Base-by-base conservation (phyloP, 1,140 invertebrate genomes). In the Drosophila cardini region DNA sequence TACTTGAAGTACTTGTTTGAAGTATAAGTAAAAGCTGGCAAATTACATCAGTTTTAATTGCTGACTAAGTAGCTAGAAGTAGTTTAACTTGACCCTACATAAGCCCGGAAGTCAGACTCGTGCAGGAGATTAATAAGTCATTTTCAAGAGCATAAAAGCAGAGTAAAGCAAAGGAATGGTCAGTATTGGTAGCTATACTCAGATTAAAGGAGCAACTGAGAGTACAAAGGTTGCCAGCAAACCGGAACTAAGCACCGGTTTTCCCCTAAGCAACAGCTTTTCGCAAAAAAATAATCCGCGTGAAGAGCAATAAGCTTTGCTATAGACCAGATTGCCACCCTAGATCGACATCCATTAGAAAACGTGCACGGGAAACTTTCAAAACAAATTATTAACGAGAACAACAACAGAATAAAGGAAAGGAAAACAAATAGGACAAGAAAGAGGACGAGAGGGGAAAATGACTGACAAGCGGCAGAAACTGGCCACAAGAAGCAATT, bases 331-430 rank as follows among this genome's bases (percentile, higher is more conserved):
- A 6, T 15, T 48, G 60, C 21, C 60, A 21, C 9, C 34, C 34
- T 52, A 62, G 46, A 52, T 52, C n/a, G 11, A 34, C 48, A 64
- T 73, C 80, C 73, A 71, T 65, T 16, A 8, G 30, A 34, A 15
- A 21, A 38, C 62, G 36, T 64, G 36, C 65, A 60, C 56, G 75
- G 75, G 76, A 85, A 86, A 86, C 78, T 86, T 85, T 69, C 76
- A 83, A 86, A 71, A 76, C 83, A 89, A 83, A 86, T 86, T 86
- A 86, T 80, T 76, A 81, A 83, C 84, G 79, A 74, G 80, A 87
- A 62, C 84, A 83, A 77, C 84, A 87, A 62, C 68, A 76, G 50
- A 21, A 67, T 9, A 11, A 6, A 60, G 32, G 26, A 1, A 40
- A n/a, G n/a, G 21, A 26, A 26, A 26, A 26, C 21, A 26, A 26